Evolutionary conservation across 2,113 vertebrate genomes (phyloP), one percentile per base, ranked within the genome.

Genomic region (Hipposideros armiger): DNA sequence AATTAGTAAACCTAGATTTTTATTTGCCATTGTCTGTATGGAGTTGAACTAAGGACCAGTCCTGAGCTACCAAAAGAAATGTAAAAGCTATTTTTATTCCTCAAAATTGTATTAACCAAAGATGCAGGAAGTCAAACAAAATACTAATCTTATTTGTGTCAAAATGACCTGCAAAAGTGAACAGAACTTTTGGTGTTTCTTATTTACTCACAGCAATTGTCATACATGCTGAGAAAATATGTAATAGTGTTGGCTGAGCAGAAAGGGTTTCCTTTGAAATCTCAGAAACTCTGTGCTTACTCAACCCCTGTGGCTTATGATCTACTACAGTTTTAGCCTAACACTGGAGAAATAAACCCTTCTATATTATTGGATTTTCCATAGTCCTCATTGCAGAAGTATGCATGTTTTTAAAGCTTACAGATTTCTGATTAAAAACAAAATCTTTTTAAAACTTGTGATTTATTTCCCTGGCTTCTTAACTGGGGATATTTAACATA

Each of bases 401-500:
- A 92, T 73, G 4, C 15, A 32, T 60, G 72, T 81, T 36, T 86
- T 58, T 20, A 76, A 91, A 58, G 14, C 7, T 77, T 72, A 67
- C 94, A 50, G 4, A 77, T 60, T 88, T 87, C 16, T 92, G 11
- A 60, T 76, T 78, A 13, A 66, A 94, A 69, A 94, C 92, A 69
- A 94, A 14, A 16, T 1, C 1, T 52, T 90, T 95, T 87, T 36
- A 64, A 95, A 93, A 73, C 1, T 80, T 91, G 1, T 90, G 11
- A 19, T 82, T 93, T 60, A 67, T 69, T 84, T 16, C 28, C 50
- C 8, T 90, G 7, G 3, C 1, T 93, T 88, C 60, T 85, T 90
- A 50, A 69, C 62, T 81, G 40, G 19, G 0, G 3, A 26, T 82
- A 83, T 89, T 90, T 15, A 70, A 50, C 5, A 20, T 69, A 73